Evolutionary conservation across 2,797 vertebrate species (phyloP).

Genomic region (Gorsachius magnificus): DNA sequence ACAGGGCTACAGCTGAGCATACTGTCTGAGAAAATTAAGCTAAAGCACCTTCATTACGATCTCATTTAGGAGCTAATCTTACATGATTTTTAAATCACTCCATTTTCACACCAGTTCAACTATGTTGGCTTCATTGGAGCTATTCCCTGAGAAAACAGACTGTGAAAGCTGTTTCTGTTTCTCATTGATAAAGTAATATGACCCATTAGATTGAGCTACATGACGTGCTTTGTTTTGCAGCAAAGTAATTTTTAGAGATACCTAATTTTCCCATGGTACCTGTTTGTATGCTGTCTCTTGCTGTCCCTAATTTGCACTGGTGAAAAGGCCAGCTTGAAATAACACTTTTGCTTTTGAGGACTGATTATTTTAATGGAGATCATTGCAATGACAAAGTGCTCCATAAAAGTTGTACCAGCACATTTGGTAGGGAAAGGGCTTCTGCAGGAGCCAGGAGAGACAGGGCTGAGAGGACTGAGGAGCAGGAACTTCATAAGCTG

Average conservation of each 20-base stretch:
- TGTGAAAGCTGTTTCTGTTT: background rate
- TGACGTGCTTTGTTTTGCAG: background rate
- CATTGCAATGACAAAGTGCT: background rate
- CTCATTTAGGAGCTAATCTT: background rate
- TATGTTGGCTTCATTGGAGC: background rate
- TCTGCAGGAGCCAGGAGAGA: too few relatives aligned
- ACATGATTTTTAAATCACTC: background rate
- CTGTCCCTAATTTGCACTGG: background rate
- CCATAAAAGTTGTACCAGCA: background rate
- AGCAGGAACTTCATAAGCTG: background rate
- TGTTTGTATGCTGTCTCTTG: background rate
- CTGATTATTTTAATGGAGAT: background rate
- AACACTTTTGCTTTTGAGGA: background rate
- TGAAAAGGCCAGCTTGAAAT: background rate
- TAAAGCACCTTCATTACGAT: background rate
- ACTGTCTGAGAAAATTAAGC: background rate
- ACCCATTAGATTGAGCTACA: background rate
- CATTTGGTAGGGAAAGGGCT: background rate
- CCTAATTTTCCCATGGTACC: background rate
- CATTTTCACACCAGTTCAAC: background rate
- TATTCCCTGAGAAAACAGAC: background rate
- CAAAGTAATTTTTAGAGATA: background rate
- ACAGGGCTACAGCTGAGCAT: background rate
- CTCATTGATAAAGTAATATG: background rate
- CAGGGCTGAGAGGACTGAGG: background rate